Base-by-base conservation (phyloP, 53 echinoderm and acorn worm species). In the Mesocentrotus franciscanus region DNA sequence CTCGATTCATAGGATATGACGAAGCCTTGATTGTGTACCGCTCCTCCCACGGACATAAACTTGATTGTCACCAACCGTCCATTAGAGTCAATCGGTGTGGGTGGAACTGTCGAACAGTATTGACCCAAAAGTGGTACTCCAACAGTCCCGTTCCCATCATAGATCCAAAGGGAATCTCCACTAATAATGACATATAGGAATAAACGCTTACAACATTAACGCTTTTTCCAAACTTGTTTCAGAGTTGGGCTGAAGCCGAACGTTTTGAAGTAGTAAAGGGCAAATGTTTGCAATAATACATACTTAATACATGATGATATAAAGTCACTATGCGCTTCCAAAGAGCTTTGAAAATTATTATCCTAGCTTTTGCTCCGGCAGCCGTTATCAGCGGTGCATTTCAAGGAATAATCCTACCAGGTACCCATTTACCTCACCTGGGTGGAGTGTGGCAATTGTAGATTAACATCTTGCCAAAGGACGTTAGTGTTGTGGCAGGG, bases 1-100 rank as follows among this genome's bases (percentile, higher is more conserved):
- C 94, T 93, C 27, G 83, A 79, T 61, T 79, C 79, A 33, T 79
- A 81, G 59, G 94, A 93, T 9, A 93, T 57, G 32, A 20, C 81
- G 56, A 93, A 93, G 8, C 94, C 94, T 93, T 56, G 39, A 1
- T 75, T 71, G 92, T 78, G 30, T 33, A 13, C 79, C 18, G 58
- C 22, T 20, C 78, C 66, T 59, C 8, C 70, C 13, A 56, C 27
- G 13, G 94, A 92, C 29, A 49, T 18, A 61, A 93, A 93, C 83
- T 60, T 81, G 33, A 93, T 39, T 16, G 94, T 93, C 32, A 93
- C 18, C 17, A 81, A 8, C 15, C 61, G 29, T 56, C 94, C 94
- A 60, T 61, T 93, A 11, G 94, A 93, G 8, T 93, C 83, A 55
- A 93, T 17, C 10, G 39, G 18, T 29, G 60, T 11, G 4, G 84